Evolutionary conservation across 2,113 vertebrate species (phyloP), one percentile per base, ranked within the genome.

Genomic region (Theristicus caerulescens): DNA sequence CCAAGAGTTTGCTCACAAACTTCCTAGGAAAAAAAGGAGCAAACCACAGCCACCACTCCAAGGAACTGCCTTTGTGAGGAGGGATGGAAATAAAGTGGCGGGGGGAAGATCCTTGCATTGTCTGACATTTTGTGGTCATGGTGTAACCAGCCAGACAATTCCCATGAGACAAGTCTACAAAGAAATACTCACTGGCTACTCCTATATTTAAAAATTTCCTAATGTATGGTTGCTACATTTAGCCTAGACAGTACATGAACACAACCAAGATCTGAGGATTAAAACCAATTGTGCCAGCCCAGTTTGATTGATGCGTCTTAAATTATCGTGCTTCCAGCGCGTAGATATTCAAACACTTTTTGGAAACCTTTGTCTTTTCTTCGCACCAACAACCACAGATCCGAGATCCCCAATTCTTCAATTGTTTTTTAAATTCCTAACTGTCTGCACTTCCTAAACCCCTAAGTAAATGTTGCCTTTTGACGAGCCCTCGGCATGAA

Each of bases 81-180:
- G n/a, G 66, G 72, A 72, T 62, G 62, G 57, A 95, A 94, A 91
- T 49, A 44, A 90, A 93, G 20, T 2, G 9, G 25, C 2, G 7
- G 4, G 13, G 16, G 78, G 32, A 74, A 85, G 73, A 85, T 93
- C 34, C 61, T 65, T 72, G 27, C 81, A 79, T 80, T 85, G 82
- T 58, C 71, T 94, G 77, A 49, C 34, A 42, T 79, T 82, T 54
- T 65, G 74, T 40, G 81, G 86, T 85, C 62, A 36, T 38, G 70
- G 49, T 74, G 32, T 52, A 87, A 82, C 73, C 49, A 89, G 77
- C 14, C 88, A 94, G 88, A 64, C 40, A 69, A 87, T 69, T 91
- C 86, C 94, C 93, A 88, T 12, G 82, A 95, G 84, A 93, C 87
- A 91, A 93, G 84, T 32, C 89, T 76, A 65, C 91, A 85, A 57